Evolutionary conservation across 2,113 vertebrate species (phyloP).

Genomic region (Labeo catla): DNA sequence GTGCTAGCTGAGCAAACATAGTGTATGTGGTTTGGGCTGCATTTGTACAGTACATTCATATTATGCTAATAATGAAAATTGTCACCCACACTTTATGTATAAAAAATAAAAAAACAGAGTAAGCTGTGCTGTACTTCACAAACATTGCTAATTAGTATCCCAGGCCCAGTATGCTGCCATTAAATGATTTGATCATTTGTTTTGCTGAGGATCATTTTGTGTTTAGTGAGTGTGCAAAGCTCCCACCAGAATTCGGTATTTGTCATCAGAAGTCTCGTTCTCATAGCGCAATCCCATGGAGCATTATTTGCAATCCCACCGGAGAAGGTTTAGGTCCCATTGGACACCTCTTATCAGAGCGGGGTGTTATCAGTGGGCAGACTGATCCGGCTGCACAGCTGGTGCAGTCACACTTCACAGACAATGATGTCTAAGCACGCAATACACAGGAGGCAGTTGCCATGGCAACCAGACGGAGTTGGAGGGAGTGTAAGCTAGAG

Average conservation of each 20-base stretch:
- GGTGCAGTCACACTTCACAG: constrained; percentile 46
- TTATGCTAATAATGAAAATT: neutral
- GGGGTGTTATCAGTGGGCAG: constrained; percentile 30
- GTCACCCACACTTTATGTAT: neutral
- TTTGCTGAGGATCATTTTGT: neutral
- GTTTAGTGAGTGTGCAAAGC: neutral
- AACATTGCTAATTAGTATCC: neutral
- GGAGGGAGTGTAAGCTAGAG: constrained; percentile 36
- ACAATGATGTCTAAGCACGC: constrained; percentile 47
- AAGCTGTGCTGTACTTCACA: neutral
- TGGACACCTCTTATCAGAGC: constrained; percentile 46
- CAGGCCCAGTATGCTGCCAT: neutral
- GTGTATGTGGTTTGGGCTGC: neutral
- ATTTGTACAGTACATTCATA: neutral
- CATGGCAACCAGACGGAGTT: constrained; percentile 68
- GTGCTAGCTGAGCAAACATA: too few species aligned
- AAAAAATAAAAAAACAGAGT: neutral
- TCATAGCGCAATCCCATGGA: constrained; percentile 48
- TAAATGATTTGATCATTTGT: neutral
- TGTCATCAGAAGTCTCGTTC: neutral
- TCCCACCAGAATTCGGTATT: neutral
- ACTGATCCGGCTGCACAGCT: constrained; percentile 55
- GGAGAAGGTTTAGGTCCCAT: constrained; percentile 53
- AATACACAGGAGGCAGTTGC: constrained; percentile 56
- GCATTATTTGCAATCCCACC: constrained; percentile 44